phyloP scores from a whole-genome alignment of 2,113 vertebrate species.

The Lamprotornis superbus region DNA sequence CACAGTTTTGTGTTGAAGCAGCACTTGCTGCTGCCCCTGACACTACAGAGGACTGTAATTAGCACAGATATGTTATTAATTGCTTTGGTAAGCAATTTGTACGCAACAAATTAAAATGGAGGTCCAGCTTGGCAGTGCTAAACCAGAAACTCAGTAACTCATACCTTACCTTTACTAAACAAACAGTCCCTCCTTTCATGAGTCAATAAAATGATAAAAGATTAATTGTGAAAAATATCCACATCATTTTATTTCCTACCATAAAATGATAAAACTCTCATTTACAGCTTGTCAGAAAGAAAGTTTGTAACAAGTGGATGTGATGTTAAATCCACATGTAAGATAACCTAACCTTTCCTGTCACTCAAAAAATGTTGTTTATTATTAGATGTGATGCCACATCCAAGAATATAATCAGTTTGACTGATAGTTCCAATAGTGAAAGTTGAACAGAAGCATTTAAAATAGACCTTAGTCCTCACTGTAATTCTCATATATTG shows the following conservation, averaged over 20 bases:
- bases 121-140: not conserved
- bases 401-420: not conserved
- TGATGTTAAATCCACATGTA: not conserved
- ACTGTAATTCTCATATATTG: not conserved
- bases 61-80: not conserved
- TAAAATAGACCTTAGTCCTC: not conserved
- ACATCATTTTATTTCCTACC: not conserved
- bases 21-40: not conserved
- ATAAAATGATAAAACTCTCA: not conserved
- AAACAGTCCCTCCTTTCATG: not conserved
- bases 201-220: not conserved
- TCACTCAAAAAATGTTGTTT: slow-evolving; percentile 19
- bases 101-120: not conserved
- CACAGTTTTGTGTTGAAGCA: not conserved
- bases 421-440: not conserved
- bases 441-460: slow-evolving; percentile 1
- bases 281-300: slow-evolving; percentile 8
- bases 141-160: not conserved
- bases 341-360: slow-evolving; percentile 5
- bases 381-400: not conserved
- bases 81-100: not conserved
- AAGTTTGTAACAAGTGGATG: not conserved
- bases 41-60: not conserved
- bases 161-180: not conserved
- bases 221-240: not conserved